Evolutionary conservation across 2,888 invertebrate species (phyloP).

Genomic region (Melanostoma scalare): DNA sequence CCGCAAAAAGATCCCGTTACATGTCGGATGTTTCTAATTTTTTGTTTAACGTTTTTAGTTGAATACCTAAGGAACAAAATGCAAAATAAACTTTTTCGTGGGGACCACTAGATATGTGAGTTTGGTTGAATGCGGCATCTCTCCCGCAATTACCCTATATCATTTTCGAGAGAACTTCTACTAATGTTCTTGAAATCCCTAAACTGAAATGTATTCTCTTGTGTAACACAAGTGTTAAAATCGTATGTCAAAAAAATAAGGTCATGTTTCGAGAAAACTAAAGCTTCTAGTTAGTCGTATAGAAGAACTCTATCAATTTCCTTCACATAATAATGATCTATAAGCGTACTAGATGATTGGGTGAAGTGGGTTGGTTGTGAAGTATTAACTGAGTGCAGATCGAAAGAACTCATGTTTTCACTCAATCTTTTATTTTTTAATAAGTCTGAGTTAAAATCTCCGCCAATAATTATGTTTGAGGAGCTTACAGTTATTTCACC

Average conservation of each 20-base stretch:
- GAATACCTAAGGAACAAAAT: too few species aligned
- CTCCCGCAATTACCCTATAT: too few species aligned
- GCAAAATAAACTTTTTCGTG: too few species aligned
- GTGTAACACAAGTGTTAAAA: background rate
- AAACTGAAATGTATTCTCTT: background rate
- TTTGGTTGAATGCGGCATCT: too few species aligned
- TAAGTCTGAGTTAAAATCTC: background rate
- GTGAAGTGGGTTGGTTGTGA: conserved; percentile 6
- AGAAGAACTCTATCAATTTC: background rate
- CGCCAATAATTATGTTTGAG: too few species aligned
- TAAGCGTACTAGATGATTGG: conserved; percentile 1
- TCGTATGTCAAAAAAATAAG: conserved; percentile 14
- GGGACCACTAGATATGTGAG: too few species aligned
- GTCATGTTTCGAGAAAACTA: conserved; percentile 16
- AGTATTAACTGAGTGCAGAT: background rate
- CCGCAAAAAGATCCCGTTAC: too few species aligned
- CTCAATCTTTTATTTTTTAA: background rate
- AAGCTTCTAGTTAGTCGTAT: conserved; percentile 3
- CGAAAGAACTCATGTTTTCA: background rate
- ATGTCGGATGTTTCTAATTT: too few species aligned
- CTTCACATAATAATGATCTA: conserved; percentile 17
- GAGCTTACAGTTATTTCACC: too few species aligned
- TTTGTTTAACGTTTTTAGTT: too few species aligned
- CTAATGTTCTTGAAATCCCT: too few species aligned
- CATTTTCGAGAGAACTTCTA: too few species aligned